Evolutionary conservation across 2,113 vertebrate species (phyloP).

Genomic region (Aramus guarauna): DNA sequence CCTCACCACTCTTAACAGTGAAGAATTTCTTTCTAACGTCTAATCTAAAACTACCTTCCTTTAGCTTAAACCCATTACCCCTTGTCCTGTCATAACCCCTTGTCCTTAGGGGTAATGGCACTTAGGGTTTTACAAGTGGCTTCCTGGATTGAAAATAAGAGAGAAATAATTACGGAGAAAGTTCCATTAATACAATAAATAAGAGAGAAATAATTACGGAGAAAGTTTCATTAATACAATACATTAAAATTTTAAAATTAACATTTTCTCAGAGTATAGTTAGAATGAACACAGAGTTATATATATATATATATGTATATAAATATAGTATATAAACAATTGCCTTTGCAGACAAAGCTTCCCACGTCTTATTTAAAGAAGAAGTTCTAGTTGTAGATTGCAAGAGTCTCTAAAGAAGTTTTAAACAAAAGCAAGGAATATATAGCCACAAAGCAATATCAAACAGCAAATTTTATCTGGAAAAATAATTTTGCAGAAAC

Average conservation of each 20-base stretch:
- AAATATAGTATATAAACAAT: background rate
- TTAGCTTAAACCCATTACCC: no score
- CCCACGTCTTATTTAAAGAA: background rate
- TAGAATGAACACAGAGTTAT: background rate
- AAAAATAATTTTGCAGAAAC: background rate
- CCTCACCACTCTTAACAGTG: no score
- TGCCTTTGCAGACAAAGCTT: background rate
- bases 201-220: background rate
- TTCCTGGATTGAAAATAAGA: background rate
- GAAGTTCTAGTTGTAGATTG: background rate
- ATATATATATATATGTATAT: background rate
- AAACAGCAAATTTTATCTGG: background rate
- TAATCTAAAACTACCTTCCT: no score
- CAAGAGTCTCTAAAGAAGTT: background rate
- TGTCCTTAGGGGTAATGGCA: no score
- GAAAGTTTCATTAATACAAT: background rate
- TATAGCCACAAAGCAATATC: background rate
- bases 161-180: background rate
- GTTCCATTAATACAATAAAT: background rate
- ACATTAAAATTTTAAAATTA: background rate
- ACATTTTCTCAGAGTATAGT: background rate
- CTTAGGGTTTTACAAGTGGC: background rate
- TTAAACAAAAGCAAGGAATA: background rate
- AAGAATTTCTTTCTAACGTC: no score
- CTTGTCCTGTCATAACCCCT: no score